Evolutionary conservation across 2,113 vertebrate species (phyloP).

Genomic region (Esox niger): DNA sequence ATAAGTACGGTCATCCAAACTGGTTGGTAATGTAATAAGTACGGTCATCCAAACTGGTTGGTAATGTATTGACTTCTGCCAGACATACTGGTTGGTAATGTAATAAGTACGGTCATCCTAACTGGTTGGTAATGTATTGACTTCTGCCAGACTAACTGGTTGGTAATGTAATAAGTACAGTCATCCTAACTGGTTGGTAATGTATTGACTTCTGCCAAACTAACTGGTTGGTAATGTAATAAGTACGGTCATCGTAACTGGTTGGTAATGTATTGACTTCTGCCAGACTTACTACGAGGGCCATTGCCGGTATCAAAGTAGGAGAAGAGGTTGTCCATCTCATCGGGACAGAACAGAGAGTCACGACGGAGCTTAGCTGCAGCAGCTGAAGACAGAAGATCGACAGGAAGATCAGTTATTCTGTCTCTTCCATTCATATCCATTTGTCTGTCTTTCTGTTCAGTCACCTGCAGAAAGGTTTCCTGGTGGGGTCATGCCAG

Average conservation of each 20-base stretch:
- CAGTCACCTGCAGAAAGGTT: slow-evolving; percentile 81
- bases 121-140: no score
- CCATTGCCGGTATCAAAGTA: slow-evolving; percentile 90
- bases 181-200: no score
- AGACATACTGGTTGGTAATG: not conserved
- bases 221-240: no score
- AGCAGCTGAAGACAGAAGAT: slow-evolving; percentile 59
- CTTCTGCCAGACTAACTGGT: not conserved
- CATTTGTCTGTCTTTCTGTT: no score
- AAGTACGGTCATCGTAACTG: no score
- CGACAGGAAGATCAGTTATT: no score
- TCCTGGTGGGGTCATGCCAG: slow-evolving; percentile 69
- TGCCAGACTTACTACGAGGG: slow-evolving; percentile 68
- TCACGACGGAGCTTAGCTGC: slow-evolving; percentile 90
- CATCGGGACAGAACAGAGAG: slow-evolving; percentile 96
- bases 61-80: not conserved
- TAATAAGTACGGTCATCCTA: no score
- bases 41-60: no score
- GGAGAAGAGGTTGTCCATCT: slow-evolving; percentile 96
- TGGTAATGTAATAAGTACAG: no score
- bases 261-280: not conserved
- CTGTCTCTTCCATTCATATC: no score
- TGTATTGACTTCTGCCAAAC: no score
- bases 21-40: no score
- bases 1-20: not conserved